A percentile compares a stretch with the other conserved stretches of the same genome.
Evolutionary conservation across 2,888 invertebrate species (phyloP).

Genomic region (Pseudococcus viburni): DNA sequence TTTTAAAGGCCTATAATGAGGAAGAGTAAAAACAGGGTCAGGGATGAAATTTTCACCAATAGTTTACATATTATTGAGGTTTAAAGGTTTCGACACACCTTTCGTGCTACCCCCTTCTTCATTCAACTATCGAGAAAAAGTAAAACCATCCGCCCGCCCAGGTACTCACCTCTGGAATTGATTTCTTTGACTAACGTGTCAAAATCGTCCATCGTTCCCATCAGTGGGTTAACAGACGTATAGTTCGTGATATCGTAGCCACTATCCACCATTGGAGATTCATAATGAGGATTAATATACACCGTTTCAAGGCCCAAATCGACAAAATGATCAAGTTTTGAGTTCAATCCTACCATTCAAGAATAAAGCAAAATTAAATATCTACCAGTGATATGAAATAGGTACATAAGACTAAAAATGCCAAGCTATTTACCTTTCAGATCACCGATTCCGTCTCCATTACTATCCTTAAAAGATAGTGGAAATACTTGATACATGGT

Average conservation of each 20-base stretch:
- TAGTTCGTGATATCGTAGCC: slow-evolving; percentile 85
- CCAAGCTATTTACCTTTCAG: slow-evolving; percentile 76
- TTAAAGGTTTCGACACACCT: too few relatives aligned
- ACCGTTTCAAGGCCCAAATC: slow-evolving; percentile 79
- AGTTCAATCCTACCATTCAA: slow-evolving; percentile 77
- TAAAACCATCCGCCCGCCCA: too few relatives aligned
- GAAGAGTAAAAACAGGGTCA: too few relatives aligned
- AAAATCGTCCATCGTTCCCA: slow-evolving; percentile 82
- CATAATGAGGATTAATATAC: slow-evolving; percentile 81
- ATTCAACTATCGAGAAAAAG: too few relatives aligned
- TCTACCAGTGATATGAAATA: too few relatives aligned
- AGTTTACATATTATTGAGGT: too few relatives aligned
- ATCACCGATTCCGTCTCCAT: slow-evolving; percentile 80
- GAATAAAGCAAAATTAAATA: too few relatives aligned
- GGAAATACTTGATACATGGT: slow-evolving; percentile 90
- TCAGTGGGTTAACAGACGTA: slow-evolving; percentile 78
- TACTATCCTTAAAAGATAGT: slow-evolving; percentile 86
- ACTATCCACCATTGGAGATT: slow-evolving; percentile 83
- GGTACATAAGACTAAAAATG: too few relatives aligned
- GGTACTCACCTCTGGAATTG: slow-evolving; percentile 77
- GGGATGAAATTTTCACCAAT: too few relatives aligned
- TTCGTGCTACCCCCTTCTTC: too few relatives aligned
- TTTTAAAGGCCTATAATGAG: too few relatives aligned
- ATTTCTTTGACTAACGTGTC: slow-evolving; percentile 78
- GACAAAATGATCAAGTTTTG: slow-evolving; percentile 77